phyloP scores from a whole-genome alignment of 2,113 vertebrate genomes.

The Leptobrachium leishanense region DNA sequence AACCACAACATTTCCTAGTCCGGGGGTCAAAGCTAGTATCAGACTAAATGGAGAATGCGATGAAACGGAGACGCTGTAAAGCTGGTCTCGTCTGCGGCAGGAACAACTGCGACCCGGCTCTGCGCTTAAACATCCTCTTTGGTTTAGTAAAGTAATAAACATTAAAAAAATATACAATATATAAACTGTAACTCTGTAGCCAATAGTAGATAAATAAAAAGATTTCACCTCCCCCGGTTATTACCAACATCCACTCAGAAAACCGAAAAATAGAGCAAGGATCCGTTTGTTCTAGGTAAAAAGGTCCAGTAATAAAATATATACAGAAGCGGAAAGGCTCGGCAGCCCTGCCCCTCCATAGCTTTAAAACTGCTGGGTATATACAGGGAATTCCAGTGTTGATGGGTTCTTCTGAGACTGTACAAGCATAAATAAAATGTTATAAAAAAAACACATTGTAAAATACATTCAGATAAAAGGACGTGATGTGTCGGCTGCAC shows the following conservation, averaged over 20 bases:
- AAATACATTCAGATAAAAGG: background rate
- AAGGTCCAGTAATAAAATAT: conserved; percentile 34
- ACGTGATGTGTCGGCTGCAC: background rate
- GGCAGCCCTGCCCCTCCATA: too few relatives aligned
- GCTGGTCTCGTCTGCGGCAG: too few relatives aligned
- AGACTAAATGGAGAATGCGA: background rate
- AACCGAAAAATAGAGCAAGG: conserved; percentile 20
- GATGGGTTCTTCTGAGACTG: conserved; percentile 1
- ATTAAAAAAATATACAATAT: background rate
- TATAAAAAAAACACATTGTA: conserved; percentile 14
- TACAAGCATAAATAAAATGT: conserved; percentile 41
- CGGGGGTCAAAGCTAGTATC: background rate
- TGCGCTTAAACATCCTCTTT: background rate
- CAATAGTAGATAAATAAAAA: conserved; percentile 4
- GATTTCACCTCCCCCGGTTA: background rate
- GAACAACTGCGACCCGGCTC: background rate
- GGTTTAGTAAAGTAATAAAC: conserved; percentile 3
- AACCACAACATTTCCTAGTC: background rate
- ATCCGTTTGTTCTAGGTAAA: conserved; percentile 7
- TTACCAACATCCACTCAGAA: conserved; percentile 20
- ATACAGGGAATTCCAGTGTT: conserved; percentile 44
- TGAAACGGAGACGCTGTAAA: too few relatives aligned
- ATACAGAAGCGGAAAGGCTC: conserved; percentile 25
- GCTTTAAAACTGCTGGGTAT: conserved; percentile 10
- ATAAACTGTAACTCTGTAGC: background rate